These are phyloP conservation scores for Labeo calbasu DNA, from an alignment of 2,797 vertebrate species.

Conservation along the genomic window DNA sequence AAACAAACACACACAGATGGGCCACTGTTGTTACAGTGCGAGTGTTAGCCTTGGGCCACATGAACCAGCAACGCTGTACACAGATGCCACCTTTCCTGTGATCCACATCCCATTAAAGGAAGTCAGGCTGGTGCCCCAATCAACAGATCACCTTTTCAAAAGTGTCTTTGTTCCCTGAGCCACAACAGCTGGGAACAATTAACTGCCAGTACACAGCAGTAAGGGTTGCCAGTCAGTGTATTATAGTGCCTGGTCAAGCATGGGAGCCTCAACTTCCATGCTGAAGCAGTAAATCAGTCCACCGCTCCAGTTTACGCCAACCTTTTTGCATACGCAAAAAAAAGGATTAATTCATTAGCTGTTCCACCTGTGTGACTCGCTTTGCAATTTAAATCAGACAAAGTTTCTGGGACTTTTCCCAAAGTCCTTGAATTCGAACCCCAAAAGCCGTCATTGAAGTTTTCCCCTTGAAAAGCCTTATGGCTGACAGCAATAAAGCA, in stretches of 20 bases:
- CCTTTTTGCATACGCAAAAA: background rate
- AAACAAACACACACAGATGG: constrained; percentile 64
- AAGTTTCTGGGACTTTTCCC: constrained; percentile 7
- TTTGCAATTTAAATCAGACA: background rate
- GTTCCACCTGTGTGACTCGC: background rate
- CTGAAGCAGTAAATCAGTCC: constrained; percentile 62
- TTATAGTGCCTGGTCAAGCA: constrained; percentile 64
- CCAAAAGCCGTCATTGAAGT: constrained; percentile 42
- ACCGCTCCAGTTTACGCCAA: constrained; percentile 40
- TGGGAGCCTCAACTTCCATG: constrained; percentile 59
- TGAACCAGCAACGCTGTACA: constrained; percentile 66
- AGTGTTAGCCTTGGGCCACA: constrained; percentile 49
- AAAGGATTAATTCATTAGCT: background rate
- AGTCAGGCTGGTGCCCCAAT: constrained; percentile 73
- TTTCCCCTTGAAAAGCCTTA: constrained; percentile 78
- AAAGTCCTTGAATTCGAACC: constrained; percentile 23
- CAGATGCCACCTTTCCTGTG: constrained; percentile 77
- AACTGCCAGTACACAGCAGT: constrained; percentile 75
- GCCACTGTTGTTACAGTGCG: constrained; percentile 66
- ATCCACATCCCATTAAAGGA: constrained; percentile 77
- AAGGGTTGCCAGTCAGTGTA: constrained; percentile 70
- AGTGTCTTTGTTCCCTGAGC: constrained; percentile 75
- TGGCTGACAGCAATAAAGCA: constrained; percentile 81
- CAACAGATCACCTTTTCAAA: constrained; percentile 82
- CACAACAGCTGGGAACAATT: constrained; percentile 81